phyloP scores from a whole-genome alignment of 1,140 invertebrate genomes.

The Drosophila bocqueti region DNA sequence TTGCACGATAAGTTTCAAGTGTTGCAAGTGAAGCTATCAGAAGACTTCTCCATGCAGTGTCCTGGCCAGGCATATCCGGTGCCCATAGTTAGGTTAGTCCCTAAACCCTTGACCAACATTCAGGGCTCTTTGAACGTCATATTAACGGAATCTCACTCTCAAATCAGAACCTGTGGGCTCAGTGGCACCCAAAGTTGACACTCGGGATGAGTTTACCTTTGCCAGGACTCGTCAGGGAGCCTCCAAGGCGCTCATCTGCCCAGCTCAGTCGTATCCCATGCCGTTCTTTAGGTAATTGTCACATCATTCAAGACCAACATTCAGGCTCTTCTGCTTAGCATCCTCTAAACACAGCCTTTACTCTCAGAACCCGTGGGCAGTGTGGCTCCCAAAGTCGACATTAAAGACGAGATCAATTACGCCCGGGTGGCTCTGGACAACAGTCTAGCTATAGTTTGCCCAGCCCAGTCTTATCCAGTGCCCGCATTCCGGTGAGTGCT shows the following conservation, averaged over 20 bases:
- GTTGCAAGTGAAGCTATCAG: conserved; percentile 85
- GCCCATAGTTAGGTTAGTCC: conserved; percentile 88
- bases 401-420: conserved; percentile 78
- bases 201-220: conserved; percentile 86
- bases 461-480: conserved; percentile 88
- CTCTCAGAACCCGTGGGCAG: conserved; percentile 89
- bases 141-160: not conserved
- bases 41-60: conserved; percentile 88
- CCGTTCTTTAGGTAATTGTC: conserved; percentile 87
- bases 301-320: conserved; percentile 21
- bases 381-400: conserved; percentile 88
- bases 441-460: conserved; percentile 87
- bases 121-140: not conserved
- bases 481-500: conserved; percentile 87
- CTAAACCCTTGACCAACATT: conserved; percentile 41
- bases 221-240: conserved; percentile 76
- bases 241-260: conserved; percentile 87
- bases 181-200: conserved; percentile 88
- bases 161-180: conserved; percentile 89
- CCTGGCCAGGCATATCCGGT: conserved; percentile 89
- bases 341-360: not conserved
- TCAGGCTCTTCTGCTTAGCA: conserved; percentile 24
- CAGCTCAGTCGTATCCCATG: conserved; percentile 89
- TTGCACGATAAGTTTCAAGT: conserved; percentile 86
- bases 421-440: conserved; percentile 72